phyloP scores from a whole-genome alignment of 2,797 vertebrate genomes.

The Astyanax mexicanus region DNA sequence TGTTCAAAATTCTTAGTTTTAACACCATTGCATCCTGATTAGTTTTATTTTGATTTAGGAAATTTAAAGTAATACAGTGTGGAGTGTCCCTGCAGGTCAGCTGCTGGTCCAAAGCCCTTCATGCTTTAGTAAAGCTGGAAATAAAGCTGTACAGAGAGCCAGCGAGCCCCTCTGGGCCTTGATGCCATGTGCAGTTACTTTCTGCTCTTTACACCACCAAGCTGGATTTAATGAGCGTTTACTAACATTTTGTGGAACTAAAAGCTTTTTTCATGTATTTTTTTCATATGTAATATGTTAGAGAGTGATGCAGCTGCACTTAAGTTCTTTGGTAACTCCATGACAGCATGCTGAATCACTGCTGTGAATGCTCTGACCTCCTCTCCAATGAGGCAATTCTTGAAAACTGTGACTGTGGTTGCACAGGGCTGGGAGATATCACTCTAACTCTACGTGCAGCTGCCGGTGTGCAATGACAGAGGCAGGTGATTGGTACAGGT shows the following conservation, averaged over 20 bases:
- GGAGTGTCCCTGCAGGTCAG: neutral
- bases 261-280: neutral
- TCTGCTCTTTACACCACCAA: neutral
- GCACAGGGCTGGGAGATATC: neutral
- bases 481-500: neutral
- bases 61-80: neutral
- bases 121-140: neutral
- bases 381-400: neutral
- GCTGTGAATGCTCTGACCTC: neutral
- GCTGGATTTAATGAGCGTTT: neutral
- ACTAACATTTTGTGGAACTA: neutral
- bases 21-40: neutral
- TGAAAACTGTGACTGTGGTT: neutral
- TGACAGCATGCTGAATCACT: neutral
- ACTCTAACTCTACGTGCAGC: conserved; percentile 14
- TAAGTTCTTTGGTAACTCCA: neutral
- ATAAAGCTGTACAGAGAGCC: neutral
- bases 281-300: neutral
- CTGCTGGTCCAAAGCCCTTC: neutral
- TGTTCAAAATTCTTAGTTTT: too few species aligned
- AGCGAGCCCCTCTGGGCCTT: neutral
- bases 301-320: neutral
- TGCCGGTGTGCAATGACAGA: neutral
- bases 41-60: too few species aligned
- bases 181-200: neutral